phyloP scores from a whole-genome alignment of 2,113 vertebrate species.

The Heliornis fulica region DNA sequence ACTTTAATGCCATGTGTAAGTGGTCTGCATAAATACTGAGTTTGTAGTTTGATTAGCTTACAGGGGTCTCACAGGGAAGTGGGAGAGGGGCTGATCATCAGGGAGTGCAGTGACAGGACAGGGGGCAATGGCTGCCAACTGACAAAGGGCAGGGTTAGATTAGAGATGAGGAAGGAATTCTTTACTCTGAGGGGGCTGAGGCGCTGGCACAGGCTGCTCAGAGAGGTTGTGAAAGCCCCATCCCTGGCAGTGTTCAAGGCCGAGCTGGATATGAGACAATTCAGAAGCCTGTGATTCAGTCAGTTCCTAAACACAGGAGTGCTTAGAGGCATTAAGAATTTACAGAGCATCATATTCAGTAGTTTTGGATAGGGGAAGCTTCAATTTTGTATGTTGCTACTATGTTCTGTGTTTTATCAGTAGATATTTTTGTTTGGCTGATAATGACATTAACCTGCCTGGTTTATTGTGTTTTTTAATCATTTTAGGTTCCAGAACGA shows the following conservation, averaged over 20 bases:
- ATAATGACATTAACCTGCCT: not conserved
- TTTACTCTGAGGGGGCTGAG: too few species aligned
- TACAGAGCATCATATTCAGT: not conserved
- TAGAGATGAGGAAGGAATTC: too few species aligned
- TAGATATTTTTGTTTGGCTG: not conserved
- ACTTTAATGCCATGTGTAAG: not conserved
- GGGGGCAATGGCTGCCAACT: too few species aligned
- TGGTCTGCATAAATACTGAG: not conserved
- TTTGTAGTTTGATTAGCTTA: not conserved
- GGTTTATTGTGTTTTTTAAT: slow-evolving; percentile 24
- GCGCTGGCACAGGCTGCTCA: too few species aligned
- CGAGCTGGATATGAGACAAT: too few species aligned
- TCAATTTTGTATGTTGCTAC: not conserved
- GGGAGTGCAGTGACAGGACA: too few species aligned
- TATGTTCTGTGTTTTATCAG: not conserved
- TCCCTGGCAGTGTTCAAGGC: too few species aligned
- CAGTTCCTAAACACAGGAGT: not conserved
- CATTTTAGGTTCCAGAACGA: slow-evolving; percentile 73
- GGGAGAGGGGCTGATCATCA: too few species aligned
- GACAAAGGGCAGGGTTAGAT: too few species aligned
- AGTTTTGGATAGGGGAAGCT: not conserved
- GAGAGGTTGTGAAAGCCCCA: too few species aligned
- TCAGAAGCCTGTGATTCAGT: not conserved
- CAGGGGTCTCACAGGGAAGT: too few species aligned
- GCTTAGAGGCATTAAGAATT: not conserved